Conservation (phyloP, 2,797 vertebrate genomes). For the Tapera naevia region DNA sequence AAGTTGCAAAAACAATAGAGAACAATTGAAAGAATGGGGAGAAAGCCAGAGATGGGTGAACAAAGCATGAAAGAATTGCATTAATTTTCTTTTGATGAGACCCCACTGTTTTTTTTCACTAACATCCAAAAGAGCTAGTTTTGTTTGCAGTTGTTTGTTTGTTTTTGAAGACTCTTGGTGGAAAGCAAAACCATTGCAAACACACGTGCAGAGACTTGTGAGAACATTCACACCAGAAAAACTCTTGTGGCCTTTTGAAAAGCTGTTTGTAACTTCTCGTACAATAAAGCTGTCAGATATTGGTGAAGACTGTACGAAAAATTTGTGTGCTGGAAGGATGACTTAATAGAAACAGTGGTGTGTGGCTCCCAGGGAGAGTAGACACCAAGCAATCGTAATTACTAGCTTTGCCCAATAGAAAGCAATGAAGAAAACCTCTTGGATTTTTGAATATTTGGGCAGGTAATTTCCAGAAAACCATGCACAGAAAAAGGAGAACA, state of each 20-base stretch:
- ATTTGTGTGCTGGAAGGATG: not conserved
- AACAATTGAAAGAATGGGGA: not conserved
- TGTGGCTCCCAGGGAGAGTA: not conserved
- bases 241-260: not conserved
- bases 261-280: not conserved
- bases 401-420: not conserved
- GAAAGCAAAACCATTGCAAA: not conserved
- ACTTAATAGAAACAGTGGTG: not conserved
- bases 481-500: not conserved
- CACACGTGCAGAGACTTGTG: not conserved
- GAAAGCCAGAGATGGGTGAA: conserved; percentile 12
- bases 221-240: not conserved
- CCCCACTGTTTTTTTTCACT: not conserved
- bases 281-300: not conserved
- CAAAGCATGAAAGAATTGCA: not conserved
- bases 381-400: not conserved
- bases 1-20: conserved; percentile 9
- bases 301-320: not conserved
- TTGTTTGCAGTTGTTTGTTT: conserved; percentile 11
- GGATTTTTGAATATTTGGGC: not conserved
- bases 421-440: no score
- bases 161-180: not conserved
- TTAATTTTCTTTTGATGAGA: conserved; percentile 5
- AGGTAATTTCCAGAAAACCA: not conserved
- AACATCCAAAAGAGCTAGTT: not conserved